Evolutionary conservation across 1,140 invertebrate species (phyloP).

Genomic region (Drosophila truncata): DNA sequence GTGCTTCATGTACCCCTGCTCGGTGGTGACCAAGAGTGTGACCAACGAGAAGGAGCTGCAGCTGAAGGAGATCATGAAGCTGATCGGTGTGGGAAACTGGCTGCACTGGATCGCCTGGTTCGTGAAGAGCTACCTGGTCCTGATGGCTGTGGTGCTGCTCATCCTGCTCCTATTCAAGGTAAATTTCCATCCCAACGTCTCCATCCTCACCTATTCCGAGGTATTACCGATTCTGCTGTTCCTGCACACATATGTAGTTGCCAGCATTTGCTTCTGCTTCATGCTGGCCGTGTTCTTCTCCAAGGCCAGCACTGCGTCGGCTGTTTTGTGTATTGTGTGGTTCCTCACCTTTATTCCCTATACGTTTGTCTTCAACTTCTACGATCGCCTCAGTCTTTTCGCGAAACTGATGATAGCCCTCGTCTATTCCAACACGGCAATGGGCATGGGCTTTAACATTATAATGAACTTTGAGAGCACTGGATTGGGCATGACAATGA

Average conservation of each 20-base stretch:
- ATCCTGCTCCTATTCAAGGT: slow-evolving; percentile 65
- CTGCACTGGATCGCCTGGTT: slow-evolving; percentile 95
- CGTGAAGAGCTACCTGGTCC: slow-evolving; percentile 90
- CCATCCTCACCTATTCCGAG: slow-evolving; percentile 75
- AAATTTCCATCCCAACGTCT: slow-evolving; percentile 37
- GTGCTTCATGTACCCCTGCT: slow-evolving; percentile 91
- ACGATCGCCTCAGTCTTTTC: slow-evolving; percentile 86
- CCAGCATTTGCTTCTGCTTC: slow-evolving; percentile 88
- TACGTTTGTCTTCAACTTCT: slow-evolving; percentile 88
- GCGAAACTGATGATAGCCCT: slow-evolving; percentile 87
- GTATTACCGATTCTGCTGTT: slow-evolving; percentile 86
- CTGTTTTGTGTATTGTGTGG: slow-evolving; percentile 88
- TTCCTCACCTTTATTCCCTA: slow-evolving; percentile 91
- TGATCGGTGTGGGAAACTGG: slow-evolving; percentile 94
- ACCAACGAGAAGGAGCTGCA: slow-evolving; percentile 88
- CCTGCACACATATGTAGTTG: slow-evolving; percentile 86
- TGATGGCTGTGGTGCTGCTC: slow-evolving; percentile 87
- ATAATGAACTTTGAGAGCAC: slow-evolving; percentile 86
- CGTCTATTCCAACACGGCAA: slow-evolving; percentile 90
- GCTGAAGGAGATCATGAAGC: slow-evolving; percentile 93
- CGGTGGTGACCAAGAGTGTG: slow-evolving; percentile 90
- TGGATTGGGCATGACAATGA: slow-evolving; percentile 87
- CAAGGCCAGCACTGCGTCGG: slow-evolving; percentile 86
- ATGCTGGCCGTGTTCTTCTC: slow-evolving; percentile 88
- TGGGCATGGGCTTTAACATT: slow-evolving; percentile 90